A percentile compares a stretch with the other conserved stretches of the same genome.
phyloP scores from a whole-genome alignment of 2,797 vertebrate genomes.

The Tangara arthus region DNA sequence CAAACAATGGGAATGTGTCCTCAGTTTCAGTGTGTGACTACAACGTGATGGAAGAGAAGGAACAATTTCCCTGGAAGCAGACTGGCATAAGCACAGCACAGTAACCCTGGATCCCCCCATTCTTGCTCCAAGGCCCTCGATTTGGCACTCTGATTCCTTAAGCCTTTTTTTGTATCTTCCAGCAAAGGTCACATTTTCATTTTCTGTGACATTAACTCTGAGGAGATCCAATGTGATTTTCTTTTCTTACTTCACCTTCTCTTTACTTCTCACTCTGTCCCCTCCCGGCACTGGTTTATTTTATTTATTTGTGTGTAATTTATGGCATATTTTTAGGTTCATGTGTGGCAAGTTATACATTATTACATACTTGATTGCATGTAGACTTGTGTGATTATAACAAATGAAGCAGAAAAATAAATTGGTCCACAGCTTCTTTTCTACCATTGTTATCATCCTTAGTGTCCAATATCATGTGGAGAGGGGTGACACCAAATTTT shows the following conservation, averaged over 20 bases:
- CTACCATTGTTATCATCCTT: neutral
- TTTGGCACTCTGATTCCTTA: neutral
- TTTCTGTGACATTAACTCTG: neutral
- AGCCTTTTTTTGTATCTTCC: neutral
- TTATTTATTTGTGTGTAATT: neutral
- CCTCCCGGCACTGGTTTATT: rapidly evolving
- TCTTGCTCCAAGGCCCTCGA: neutral
- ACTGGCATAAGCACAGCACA: neutral
- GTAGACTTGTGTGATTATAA: neutral
- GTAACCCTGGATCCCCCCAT: neutral
- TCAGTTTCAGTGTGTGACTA: neutral
- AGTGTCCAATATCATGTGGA: neutral
- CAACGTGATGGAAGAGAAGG: neutral
- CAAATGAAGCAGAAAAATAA: neutral
- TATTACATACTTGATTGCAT: neutral
- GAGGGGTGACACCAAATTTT: neutral
- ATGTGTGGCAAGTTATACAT: neutral
- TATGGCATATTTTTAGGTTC: neutral
- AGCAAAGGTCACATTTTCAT: slow-evolving; percentile 1
- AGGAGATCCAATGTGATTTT: neutral
- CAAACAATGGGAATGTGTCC: neutral
- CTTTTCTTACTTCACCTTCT: neutral
- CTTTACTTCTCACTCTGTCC: neutral
- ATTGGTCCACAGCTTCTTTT: neutral
- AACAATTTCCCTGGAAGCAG: neutral